phyloP scores from a whole-genome alignment of 2,888 invertebrate genomes.

The Spatulosminthurus flaviceps region DNA sequence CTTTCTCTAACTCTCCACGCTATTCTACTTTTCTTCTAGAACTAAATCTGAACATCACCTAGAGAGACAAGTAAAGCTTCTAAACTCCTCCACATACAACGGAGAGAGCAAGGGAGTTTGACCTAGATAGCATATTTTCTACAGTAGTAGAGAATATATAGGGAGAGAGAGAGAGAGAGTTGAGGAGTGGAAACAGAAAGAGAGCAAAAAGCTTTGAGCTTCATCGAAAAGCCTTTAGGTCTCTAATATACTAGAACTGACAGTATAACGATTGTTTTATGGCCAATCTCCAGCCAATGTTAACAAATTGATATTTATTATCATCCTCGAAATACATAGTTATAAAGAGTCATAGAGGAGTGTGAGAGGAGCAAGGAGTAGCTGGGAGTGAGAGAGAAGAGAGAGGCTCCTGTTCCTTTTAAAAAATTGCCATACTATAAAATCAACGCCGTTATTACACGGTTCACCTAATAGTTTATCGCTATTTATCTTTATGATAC shows the following conservation, averaged over 20 bases:
- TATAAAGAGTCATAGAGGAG: background rate
- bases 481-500: conserved; percentile 18
- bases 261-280: conserved; percentile 24
- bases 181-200: background rate
- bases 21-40: background rate
- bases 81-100: background rate
- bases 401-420: background rate
- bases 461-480: conserved; percentile 18
- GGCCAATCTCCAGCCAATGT: conserved; percentile 23
- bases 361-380: background rate
- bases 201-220: background rate
- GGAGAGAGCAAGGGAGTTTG: background rate
- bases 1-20: background rate
- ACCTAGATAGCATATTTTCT: background rate
- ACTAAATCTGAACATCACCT: background rate
- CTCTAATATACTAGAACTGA: conserved; percentile 15
- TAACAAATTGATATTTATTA: conserved; percentile 18
- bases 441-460: conserved; percentile 18
- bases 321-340: conserved; percentile 5
- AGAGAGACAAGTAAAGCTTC: conserved; percentile 16
- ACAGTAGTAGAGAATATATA: background rate
- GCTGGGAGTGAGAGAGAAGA: too few species aligned
- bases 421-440: conserved; percentile 8
- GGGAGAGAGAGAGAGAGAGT: background rate
- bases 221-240: conserved; percentile 12